phyloP scores from a whole-genome alignment of 2,888 invertebrate genomes.

The Suillia variegata region DNA sequence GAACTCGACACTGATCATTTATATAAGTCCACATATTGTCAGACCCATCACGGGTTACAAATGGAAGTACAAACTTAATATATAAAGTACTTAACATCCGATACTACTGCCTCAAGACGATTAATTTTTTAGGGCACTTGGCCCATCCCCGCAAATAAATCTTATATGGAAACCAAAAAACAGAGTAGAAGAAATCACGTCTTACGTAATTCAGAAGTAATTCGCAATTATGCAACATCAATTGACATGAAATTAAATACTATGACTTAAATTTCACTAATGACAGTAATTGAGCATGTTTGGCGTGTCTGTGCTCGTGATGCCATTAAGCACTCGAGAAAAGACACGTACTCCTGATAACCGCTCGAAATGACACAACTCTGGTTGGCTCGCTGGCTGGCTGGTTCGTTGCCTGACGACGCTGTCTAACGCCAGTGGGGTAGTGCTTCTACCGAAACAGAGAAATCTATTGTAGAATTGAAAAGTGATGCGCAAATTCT shows the following conservation, averaged over 20 bases:
- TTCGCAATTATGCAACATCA: slow-evolving; percentile 5
- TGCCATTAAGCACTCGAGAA: slow-evolving; percentile 15
- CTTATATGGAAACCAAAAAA: too few relatives aligned
- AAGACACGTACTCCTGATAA: slow-evolving; percentile 20
- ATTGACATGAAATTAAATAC: not conserved
- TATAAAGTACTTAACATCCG: too few relatives aligned
- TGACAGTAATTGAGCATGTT: not conserved
- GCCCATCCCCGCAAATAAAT: too few relatives aligned
- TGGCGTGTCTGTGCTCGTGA: not conserved
- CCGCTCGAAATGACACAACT: not conserved
- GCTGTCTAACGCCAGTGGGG: not conserved
- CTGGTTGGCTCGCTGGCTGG: not conserved
- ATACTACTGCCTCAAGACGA: too few relatives aligned
- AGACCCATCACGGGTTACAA: too few relatives aligned
- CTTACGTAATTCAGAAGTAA: slow-evolving; percentile 6
- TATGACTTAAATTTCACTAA: slow-evolving; percentile 2
- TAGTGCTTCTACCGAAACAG: too few relatives aligned
- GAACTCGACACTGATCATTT: too few relatives aligned
- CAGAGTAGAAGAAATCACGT: too few relatives aligned
- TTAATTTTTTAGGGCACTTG: too few relatives aligned
- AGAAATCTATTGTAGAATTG: too few relatives aligned
- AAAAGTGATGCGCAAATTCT: slow-evolving; percentile 9
- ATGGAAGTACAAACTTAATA: too few relatives aligned
- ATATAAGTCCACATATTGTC: too few relatives aligned
- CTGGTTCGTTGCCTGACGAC: not conserved